Evolutionary conservation across 1,140 invertebrate genomes (phyloP).

Genomic region (Pogonomyrmex californicus): DNA sequence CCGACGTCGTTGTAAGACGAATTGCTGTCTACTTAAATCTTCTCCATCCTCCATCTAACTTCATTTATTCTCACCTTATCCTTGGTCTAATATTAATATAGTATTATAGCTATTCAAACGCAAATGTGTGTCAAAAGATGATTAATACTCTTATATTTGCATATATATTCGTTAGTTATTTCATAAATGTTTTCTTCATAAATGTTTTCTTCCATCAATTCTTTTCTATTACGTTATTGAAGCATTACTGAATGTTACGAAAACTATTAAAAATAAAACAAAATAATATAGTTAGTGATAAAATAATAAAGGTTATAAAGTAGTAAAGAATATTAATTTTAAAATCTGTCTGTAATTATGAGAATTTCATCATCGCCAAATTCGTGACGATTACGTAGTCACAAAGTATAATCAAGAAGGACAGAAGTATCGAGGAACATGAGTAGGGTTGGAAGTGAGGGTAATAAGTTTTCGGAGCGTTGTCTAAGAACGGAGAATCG

Average conservation of each 20-base stretch:
- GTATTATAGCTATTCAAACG: not conserved
- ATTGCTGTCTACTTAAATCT: slow-evolving; percentile 27
- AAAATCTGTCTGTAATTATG: not conserved
- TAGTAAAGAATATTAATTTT: not conserved
- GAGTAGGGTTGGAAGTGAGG: slow-evolving; percentile 51
- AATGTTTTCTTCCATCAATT: not conserved
- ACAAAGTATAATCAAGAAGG: slow-evolving; percentile 35
- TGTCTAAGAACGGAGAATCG: slow-evolving; percentile 53
- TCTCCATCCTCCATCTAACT: not conserved
- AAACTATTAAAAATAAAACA: slow-evolving; percentile 13
- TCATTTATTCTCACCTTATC: slow-evolving; percentile 8
- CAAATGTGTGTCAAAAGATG: not conserved
- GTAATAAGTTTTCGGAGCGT: slow-evolving; percentile 50
- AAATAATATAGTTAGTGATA: not conserved
- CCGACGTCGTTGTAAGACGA: slow-evolving; percentile 20
- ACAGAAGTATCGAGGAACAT: slow-evolving; percentile 48
- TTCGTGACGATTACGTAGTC: slow-evolving; percentile 33
- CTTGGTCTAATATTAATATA: slow-evolving; percentile 17
- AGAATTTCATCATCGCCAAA: slow-evolving; percentile 2
- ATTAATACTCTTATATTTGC: not conserved
- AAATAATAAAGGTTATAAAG: not conserved
- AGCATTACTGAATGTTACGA: too few species aligned
- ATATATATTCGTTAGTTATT: not conserved
- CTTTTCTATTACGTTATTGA: not conserved
- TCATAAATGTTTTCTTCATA: not conserved